These are phyloP conservation scores for Branchinecta lynchi DNA, from an alignment of 1,140 invertebrate genomes.

Conservation along the genomic window DNA sequence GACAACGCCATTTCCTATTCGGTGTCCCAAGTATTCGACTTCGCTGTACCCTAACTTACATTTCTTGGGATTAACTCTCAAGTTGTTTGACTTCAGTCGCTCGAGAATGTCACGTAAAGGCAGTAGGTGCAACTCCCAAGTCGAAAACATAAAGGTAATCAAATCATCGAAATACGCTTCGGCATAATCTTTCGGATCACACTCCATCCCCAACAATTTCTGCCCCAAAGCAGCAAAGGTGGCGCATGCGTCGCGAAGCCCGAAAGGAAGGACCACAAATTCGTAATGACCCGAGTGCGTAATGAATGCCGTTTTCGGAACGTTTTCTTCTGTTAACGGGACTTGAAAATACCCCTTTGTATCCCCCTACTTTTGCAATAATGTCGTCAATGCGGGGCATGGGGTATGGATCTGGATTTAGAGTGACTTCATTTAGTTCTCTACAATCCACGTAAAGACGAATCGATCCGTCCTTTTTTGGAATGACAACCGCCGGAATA, in stretches of 20 bases:
- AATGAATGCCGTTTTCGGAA: conserved; percentile 32
- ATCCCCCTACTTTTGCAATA: conserved; percentile 27
- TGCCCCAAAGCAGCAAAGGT: conserved; percentile 23
- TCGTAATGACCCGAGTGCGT: conserved; percentile 25
- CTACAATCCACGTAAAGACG: conserved; percentile 35
- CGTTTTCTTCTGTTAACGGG: conserved; percentile 26
- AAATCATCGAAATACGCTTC: too few relatives aligned
- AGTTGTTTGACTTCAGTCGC: too few relatives aligned
- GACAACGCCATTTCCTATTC: too few relatives aligned
- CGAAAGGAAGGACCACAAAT: conserved; percentile 24
- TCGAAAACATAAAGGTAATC: too few relatives aligned
- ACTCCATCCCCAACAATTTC: conserved; percentile 20
- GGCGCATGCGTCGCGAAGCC: conserved; percentile 20
- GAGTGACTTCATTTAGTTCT: conserved; percentile 33
- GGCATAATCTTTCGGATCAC: too few relatives aligned
- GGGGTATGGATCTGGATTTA: conserved; percentile 30
- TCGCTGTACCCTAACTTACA: too few relatives aligned
- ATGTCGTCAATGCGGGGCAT: conserved; percentile 31
- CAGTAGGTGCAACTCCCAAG: too few relatives aligned
- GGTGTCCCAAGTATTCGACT: too few relatives aligned
- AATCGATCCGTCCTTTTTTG: conserved; percentile 25
- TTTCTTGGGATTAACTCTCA: too few relatives aligned
- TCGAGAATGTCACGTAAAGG: too few relatives aligned
- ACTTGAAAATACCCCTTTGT: conserved; percentile 35
- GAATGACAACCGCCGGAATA: conserved; percentile 16